Base-by-base conservation (phyloP, 2,113 vertebrate species). In the Progne subis region DNA sequence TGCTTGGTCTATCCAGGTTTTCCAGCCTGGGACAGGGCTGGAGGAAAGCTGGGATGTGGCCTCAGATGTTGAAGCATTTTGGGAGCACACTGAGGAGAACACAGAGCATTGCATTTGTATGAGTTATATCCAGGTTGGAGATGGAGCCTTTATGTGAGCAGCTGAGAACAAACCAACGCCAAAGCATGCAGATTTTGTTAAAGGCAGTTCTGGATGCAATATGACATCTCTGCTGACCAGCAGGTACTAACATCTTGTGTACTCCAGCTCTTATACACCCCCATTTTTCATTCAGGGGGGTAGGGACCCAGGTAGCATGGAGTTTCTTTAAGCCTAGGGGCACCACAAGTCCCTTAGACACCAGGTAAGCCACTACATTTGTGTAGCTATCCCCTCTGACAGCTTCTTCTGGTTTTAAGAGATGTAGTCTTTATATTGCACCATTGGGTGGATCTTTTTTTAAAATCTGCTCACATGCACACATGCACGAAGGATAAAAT, bases 401-500 rank as follows among this genome's bases (percentile, higher is more conserved):
- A 94, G 8, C 50, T 82, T 60, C 49, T 32, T 64, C 64, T 37
- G 41, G 20, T 92, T 92, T 87, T 53, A 72, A 85, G 78, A 65
- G 12, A n/a, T 43, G 53, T 26, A 60, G 57, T 68, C 56, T 92
- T 86, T 55, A 82, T 90, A 82, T 10, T 47, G 50, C 70, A 86
- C 80, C 28, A 50, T 57, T 0, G 4, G 44, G 39, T 67, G 13
- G 39, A 83, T 26, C 60, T 86, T 63, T 85, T 88, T 92, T 89
- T 37, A 34, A 87, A 91, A 90, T 84, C 93, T 92, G 28, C 61
- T 95, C 89, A 84, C 91, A 84, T 78, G 82, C 85, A 82, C 87
- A 85, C 28, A 77, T 8, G 14, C 90, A 91, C 83, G 72, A 63
- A 92, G 52, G 63, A 93, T 82, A 92, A 92, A 96, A 94, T 83